Evolutionary conservation across 2,113 vertebrate genomes (phyloP).

Genomic region (Clarias magur): DNA sequence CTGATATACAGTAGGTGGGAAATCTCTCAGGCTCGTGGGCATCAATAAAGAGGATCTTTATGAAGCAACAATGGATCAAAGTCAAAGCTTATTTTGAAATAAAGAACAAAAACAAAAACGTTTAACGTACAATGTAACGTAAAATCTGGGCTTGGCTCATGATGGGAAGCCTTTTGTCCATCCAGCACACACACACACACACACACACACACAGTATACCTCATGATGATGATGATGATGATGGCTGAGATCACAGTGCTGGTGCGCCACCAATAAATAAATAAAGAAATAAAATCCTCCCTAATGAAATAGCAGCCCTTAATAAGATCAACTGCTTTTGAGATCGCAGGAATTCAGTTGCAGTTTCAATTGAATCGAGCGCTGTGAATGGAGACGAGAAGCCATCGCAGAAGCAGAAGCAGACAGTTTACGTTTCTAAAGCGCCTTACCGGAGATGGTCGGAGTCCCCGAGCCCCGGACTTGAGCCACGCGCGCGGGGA

Average conservation of each 20-base stretch:
- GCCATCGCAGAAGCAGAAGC: conserved; percentile 1
- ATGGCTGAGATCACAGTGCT: conserved; percentile 8
- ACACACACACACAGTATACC: background rate
- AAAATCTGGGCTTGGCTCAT: background rate
- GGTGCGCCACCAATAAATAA: background rate
- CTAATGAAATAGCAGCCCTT: background rate
- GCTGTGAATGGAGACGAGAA: background rate
- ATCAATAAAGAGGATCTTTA: conserved; percentile 11
- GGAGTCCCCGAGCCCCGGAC: conserved; percentile 22
- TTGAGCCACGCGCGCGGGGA: conserved; percentile 23
- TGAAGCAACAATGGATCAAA: background rate
- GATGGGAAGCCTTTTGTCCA: conserved; percentile 43
- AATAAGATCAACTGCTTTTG: background rate
- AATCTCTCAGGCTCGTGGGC: background rate
- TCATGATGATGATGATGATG: background rate
- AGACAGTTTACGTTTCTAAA: background rate
- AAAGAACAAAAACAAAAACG: background rate
- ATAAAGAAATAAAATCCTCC: background rate
- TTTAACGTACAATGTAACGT: background rate
- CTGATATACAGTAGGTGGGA: background rate
- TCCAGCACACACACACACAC: background rate
- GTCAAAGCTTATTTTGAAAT: too few species aligned
- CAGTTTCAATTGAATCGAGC: background rate
- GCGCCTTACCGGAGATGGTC: conserved; percentile 24
- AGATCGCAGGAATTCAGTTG: background rate